Evolutionary conservation across 2,888 invertebrate species (phyloP).

Genomic region (Cosmopolites sordidus): DNA sequence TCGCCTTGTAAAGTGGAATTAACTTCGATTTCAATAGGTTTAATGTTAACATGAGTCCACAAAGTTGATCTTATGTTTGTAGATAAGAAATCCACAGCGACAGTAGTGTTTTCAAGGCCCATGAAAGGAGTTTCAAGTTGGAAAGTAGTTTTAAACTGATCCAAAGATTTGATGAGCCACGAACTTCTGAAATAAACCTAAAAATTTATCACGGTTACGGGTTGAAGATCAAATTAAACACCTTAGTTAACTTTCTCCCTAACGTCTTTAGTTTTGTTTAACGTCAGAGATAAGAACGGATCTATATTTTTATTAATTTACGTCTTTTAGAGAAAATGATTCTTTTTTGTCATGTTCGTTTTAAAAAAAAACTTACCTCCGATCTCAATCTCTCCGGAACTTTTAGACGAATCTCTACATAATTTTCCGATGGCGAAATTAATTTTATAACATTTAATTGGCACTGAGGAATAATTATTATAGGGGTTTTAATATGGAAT

Average conservation of each 20-base stretch:
- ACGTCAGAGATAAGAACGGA: background rate
- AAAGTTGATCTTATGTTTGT: slow-evolving; percentile 40
- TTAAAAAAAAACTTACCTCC: slow-evolving; percentile 34
- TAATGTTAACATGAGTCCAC: slow-evolving; percentile 40
- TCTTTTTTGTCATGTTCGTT: background rate
- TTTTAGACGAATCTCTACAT: slow-evolving; percentile 59
- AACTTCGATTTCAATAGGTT: slow-evolving; percentile 41
- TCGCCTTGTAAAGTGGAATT: slow-evolving; percentile 40
- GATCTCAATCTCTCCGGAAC: slow-evolving; percentile 36
- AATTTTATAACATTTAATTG: slow-evolving; percentile 65
- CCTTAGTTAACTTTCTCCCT: background rate
- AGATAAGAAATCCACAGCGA: slow-evolving; percentile 44
- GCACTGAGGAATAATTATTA: slow-evolving; percentile 62
- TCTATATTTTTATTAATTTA: background rate
- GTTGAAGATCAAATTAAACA: background rate
- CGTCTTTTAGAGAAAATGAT: background rate
- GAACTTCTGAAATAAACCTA: slow-evolving; percentile 35
- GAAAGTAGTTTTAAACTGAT: slow-evolving; percentile 42
- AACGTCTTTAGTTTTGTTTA: background rate
- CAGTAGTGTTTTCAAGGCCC: slow-evolving; percentile 45
- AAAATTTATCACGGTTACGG: slow-evolving; percentile 16
- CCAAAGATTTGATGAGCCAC: slow-evolving; percentile 38
- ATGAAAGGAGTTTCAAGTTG: slow-evolving; percentile 47
- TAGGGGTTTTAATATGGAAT: slow-evolving; percentile 57
- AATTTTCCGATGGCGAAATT: slow-evolving; percentile 61